Percentiles rank a stretch among this genome's conserved stretches.
Conservation (phyloP, 2,888 invertebrate genomes). For the Mimachlamys varia region DNA sequence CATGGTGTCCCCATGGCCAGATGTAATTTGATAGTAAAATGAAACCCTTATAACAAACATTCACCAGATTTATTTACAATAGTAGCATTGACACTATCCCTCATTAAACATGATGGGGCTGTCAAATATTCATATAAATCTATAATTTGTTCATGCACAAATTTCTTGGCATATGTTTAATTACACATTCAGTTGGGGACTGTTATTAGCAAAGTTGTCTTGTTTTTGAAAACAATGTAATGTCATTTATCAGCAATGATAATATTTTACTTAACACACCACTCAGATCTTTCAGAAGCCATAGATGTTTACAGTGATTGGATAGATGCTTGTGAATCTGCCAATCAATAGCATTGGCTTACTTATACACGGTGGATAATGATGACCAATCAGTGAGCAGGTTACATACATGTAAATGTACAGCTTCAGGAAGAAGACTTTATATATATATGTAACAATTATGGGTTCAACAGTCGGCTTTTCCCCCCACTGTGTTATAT, state of each 20-base stretch:
- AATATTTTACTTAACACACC: neutral
- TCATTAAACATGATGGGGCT: too few species aligned
- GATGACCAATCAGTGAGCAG: neutral
- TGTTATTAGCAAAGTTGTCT: too few species aligned
- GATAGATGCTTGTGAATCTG: conserved; percentile 99
- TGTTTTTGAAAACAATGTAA: too few species aligned
- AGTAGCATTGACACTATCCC: too few species aligned
- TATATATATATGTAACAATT: neutral
- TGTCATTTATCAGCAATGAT: neutral
- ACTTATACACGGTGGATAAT: neutral
- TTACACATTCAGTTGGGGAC: too few species aligned
- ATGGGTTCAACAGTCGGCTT: neutral
- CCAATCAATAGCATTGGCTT: conserved; percentile 85
- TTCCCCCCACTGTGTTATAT: neutral
- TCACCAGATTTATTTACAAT: too few species aligned
- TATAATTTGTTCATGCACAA: too few species aligned
- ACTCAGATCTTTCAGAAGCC: conserved; percentile 91
- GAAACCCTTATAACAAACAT: too few species aligned
- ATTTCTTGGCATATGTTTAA: too few species aligned
- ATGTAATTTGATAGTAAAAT: too few species aligned
- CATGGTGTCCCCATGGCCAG: too few species aligned
- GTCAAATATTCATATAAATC: too few species aligned
- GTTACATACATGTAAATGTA: neutral
- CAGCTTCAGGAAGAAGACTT: neutral
- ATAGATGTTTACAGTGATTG: conserved; percentile 99